Evolutionary conservation across 2,888 invertebrate species (phyloP).

Genomic region (Congeria kusceri): DNA sequence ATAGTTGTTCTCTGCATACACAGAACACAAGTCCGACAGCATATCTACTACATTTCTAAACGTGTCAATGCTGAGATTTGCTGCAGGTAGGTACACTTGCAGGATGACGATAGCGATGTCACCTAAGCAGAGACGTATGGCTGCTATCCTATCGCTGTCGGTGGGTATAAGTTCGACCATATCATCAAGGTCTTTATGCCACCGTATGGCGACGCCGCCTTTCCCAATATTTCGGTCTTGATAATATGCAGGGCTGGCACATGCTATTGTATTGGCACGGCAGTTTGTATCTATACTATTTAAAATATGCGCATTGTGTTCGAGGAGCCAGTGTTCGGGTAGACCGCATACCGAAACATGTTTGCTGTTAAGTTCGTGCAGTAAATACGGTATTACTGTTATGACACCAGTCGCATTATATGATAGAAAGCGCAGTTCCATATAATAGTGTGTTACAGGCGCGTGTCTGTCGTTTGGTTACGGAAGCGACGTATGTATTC

Average conservation of each 20-base stretch:
- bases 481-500: no score
- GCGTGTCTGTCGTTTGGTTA: no score
- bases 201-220: constrained; percentile 18
- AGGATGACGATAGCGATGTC: neutral
- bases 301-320: constrained; percentile 15
- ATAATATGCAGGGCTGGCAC: neutral
- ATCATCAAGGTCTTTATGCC: constrained; percentile 11
- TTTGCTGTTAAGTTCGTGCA: no score
- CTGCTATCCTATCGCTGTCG: neutral
- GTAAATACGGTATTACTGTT: no score
- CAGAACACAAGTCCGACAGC: neutral
- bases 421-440: no score
- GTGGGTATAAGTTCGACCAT: constrained; percentile 11
- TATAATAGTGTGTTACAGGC: no score
- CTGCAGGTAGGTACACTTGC: neutral
- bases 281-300: constrained; percentile 6
- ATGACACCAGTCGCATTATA: no score
- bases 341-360: constrained; percentile 6
- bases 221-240: constrained; percentile 7
- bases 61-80: neutral
- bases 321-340: constrained; percentile 26
- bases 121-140: neutral
- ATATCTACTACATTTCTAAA: neutral
- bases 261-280: neutral
- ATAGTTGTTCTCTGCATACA: neutral